Evolutionary conservation across 2,888 invertebrate species (phyloP), one percentile per base, ranked within the genome.

Genomic region (Neoaliturus tenellus): DNA sequence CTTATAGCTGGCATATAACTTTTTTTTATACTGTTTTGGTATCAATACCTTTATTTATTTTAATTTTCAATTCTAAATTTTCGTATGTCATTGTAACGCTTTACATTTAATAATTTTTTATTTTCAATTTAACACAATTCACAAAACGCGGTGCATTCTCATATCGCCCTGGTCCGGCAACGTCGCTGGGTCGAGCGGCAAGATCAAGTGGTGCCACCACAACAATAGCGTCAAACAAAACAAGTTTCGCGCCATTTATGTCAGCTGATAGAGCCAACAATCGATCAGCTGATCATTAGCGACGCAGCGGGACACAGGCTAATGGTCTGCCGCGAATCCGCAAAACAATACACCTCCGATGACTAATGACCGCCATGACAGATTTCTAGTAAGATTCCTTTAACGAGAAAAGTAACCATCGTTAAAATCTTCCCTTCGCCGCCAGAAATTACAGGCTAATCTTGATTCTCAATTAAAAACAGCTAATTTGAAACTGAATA

Each of bases 201-300:
- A 62, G 62, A 62, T 62, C 62, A 62, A 62, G 62, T 62, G 62
- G 62, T 28, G 12, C 28, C 28, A 28, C 31, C 62, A 28, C 62
- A 62, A 62, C 62, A 62, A 62, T 62, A 62, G 62, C 62, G 62
- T 62, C 62, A 62, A 62, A 62, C 62, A 62, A 28, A 62, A 62
- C 62, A 31, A 62, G 62, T 62, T 62, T 62, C 62, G 62, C 62
- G 73, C 73, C 39, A 75, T 39, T 75, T 39, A 75, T 39, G 69
- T 69, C 75, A 75, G 75, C 75, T 75, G 75, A 78, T 78, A 55
- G 48, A 78, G 28, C 31, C 78, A 78, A 78, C 78, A 78, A 78
- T 78, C 78, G 55, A 78, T 78, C 78, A 78, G 78, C 55, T 78
- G 78, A 78, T 78, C 31, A 78, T 78, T 55, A 71, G 28, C 12